Base-by-base conservation (phyloP, 2,888 invertebrate species). In the Alentia gelatinosa region DNA sequence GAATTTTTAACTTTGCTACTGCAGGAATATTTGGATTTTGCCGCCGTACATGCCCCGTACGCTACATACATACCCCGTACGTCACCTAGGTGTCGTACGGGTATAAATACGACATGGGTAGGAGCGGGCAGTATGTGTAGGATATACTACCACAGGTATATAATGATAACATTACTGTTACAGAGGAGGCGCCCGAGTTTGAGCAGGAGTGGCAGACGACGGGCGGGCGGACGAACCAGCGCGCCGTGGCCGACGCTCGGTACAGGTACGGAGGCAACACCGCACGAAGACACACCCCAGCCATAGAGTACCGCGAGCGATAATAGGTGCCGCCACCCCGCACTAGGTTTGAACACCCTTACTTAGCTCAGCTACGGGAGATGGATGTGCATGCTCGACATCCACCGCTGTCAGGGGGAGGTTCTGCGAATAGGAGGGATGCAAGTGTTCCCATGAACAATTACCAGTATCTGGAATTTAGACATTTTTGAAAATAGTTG, bases 151-250 rank as follows among this genome's bases (percentile, higher is more conserved):
- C n/a, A n/a, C n/a, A n/a, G n/a, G n/a, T n/a, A n/a, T n/a, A n/a
- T n/a, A 42, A 15, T 42, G 47, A 42, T 42, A 12, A 15, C 15
- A 12, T 42, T 15, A 63, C n/a, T 89, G 37, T 50, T 91, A 33
- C 91, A 91, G 91, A 89, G 15, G 91, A 91, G 39, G 89, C 50
- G 1, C 83, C 79, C 3, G 68, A 89, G 90, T 91, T 91, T 84
- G 91, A 91, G 35, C 37, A 63, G 26, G 91, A 91, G 39, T 91
- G 91, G 91, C 56, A 89, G 5, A 33, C 39, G 47, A 89, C 37
- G 47, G 83, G 50, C 23, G 40, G 47, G 26, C 89, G 42, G 0
- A 19, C 30, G 23, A 33, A 89, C 37, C 89, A 63, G 35, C 63
- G 37, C 4, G 89, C 68, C 9, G 86, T 86, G 47, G 86, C 86